Conservation (phyloP, 2,888 invertebrate genomes). For the Resseliella maxima region DNA sequence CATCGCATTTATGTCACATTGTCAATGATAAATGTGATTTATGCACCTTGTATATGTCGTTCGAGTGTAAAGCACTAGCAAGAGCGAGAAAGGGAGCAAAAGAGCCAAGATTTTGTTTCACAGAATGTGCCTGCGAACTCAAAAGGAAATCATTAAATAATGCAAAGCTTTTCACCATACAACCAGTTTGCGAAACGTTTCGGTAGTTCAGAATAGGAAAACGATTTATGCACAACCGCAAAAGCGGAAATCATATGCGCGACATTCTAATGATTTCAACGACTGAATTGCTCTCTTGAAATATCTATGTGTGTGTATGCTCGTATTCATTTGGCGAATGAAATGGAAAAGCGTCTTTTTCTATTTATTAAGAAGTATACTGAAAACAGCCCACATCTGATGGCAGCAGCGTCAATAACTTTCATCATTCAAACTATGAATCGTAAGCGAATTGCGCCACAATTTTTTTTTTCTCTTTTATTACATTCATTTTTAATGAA, state of each 20-base stretch:
- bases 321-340: not conserved
- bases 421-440: conserved; percentile 23
- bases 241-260: conserved; percentile 32
- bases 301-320: not conserved
- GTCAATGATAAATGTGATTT: conserved; percentile 54
- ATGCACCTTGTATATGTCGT: conserved; percentile 33
- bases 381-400: not conserved
- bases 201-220: conserved; percentile 32
- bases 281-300: not conserved
- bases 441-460: not conserved
- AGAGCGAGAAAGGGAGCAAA: not conserved
- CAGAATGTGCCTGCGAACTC: not conserved
- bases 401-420: not conserved
- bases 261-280: conserved; percentile 39
- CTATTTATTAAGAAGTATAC: not conserved
- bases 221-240: conserved; percentile 45
- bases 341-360: conserved; percentile 12
- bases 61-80: not conserved
- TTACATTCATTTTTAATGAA: conserved; percentile 34
- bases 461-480: not conserved
- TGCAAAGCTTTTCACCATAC: conserved; percentile 41
- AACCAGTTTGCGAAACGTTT: conserved; percentile 8
- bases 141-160: conserved; percentile 38
- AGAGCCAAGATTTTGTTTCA: not conserved
- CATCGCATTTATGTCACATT: conserved; percentile 29